Evolutionary conservation across 2,888 invertebrate species (phyloP).

Genomic region (Tricholauxania praeusta): DNA sequence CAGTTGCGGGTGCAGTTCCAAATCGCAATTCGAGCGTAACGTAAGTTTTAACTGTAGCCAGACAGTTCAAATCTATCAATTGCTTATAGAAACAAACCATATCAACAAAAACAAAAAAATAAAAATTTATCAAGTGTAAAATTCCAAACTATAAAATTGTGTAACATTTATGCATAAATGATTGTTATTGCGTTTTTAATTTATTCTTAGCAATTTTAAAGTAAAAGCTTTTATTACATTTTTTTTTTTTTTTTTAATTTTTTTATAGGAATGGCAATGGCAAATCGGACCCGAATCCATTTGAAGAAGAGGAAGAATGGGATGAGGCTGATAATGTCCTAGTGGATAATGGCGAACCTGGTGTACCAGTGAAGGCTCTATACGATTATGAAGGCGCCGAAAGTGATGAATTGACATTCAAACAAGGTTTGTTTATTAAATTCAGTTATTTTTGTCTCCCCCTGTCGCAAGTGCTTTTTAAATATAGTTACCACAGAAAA

Average conservation of each 20-base stretch:
- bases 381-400: constrained; percentile 98
- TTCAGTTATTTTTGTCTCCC: too few relatives aligned
- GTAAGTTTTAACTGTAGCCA: constrained; percentile 67
- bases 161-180: not conserved
- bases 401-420: constrained; percentile 96
- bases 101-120: too few relatives aligned
- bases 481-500: too few relatives aligned
- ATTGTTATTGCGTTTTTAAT: not conserved
- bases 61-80: too few relatives aligned
- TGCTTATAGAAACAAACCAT: too few relatives aligned
- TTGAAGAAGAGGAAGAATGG: constrained; percentile 87
- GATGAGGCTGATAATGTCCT: constrained; percentile 79
- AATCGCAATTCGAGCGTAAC: constrained; percentile 75
- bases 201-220: not conserved
- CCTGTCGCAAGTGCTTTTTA: too few relatives aligned
- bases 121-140: constrained; percentile 39
- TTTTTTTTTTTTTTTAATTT: not conserved
- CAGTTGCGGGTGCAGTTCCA: constrained; percentile 54
- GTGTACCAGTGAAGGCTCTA: constrained; percentile 92
- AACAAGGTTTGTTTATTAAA: constrained; percentile 79
- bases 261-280: constrained; percentile 76
- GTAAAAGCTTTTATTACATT: not conserved
- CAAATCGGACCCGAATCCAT: constrained; percentile 82
- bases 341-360: constrained; percentile 93
- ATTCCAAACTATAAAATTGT: constrained; percentile 42